Percentiles rank a stretch among this genome's conserved stretches.
These are phyloP conservation scores for Chaetops frenatus DNA, from an alignment of 2,113 vertebrate species.

Conservation along the genomic window DNA sequence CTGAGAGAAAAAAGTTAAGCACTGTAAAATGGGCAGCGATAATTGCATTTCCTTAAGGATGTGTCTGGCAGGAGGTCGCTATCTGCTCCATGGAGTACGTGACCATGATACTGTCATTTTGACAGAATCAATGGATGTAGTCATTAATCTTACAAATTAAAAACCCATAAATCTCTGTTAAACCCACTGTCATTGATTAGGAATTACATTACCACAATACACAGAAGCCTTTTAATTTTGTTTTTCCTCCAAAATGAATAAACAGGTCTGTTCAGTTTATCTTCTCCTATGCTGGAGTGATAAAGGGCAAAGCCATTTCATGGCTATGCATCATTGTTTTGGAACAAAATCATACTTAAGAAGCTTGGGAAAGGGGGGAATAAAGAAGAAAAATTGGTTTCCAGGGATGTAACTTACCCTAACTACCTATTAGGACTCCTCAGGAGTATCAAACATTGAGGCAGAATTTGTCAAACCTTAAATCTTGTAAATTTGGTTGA, in stretches of 20 bases:
- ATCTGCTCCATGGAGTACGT: conserved; percentile 67
- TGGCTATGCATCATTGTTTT: conserved; percentile 38
- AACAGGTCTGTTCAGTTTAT: conserved; percentile 31
- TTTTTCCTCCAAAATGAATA: conserved; percentile 42
- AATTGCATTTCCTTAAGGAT: conserved; percentile 71
- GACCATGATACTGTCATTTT: conserved; percentile 59
- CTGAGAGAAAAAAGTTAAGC: conserved; percentile 35
- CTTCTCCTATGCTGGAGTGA: not conserved
- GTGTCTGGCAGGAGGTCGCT: conserved; percentile 55
- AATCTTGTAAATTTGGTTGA: not conserved
- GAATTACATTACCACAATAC: conserved; percentile 51
- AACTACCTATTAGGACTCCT: not conserved
- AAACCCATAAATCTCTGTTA: conserved; percentile 60
- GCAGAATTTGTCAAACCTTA: not conserved
- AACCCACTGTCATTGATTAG: conserved; percentile 50
- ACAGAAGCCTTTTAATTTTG: conserved; percentile 64
- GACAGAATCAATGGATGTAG: not conserved
- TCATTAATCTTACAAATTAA: conserved; percentile 60
- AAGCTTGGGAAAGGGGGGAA: not conserved
- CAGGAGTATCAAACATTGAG: not conserved
- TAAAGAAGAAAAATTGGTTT: not conserved
- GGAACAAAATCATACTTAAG: not conserved
- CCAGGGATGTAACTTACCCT: not conserved
- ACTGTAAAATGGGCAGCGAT: conserved; percentile 36
- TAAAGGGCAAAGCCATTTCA: conserved; percentile 44